These are phyloP conservation scores for Barypeithes pellucidus DNA, from an alignment of 2,888 invertebrate genomes.

Conservation along the genomic window DNA sequence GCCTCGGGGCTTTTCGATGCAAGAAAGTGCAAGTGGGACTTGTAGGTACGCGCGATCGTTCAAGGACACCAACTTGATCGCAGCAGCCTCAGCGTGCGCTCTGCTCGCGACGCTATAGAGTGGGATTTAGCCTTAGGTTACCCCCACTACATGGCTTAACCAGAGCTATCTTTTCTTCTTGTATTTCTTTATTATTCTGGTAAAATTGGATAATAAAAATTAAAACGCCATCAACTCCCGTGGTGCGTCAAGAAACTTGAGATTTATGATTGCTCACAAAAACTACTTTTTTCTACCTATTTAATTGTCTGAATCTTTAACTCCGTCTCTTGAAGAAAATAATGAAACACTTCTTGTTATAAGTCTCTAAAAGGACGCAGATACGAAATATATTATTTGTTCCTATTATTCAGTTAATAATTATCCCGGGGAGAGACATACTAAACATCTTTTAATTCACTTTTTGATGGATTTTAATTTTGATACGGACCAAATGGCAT, in stretches of 20 bases:
- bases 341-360: neutral
- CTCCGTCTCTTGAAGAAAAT: neutral
- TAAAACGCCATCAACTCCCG: conserved; percentile 48
- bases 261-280: conserved; percentile 35
- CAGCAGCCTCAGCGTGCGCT: conserved; percentile 66
- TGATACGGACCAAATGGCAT: no score
- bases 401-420: no score
- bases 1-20: conserved; percentile 57
- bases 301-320: conserved; percentile 24
- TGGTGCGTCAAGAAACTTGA: conserved; percentile 32
- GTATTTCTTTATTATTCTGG: conserved; percentile 42
- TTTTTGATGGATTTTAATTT: no score
- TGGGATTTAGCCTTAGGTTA: conserved; percentile 60
- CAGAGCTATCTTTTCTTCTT: conserved; percentile 48
- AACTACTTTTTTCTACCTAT: conserved; percentile 7
- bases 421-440: no score
- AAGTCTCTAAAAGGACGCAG: no score
- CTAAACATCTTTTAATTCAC: no score
- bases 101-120: conserved; percentile 65
- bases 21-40: conserved; percentile 66
- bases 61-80: conserved; percentile 68
- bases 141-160: conserved; percentile 57
- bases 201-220: conserved; percentile 48
- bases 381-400: no score
- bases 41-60: conserved; percentile 68